Evolutionary conservation across 2,113 vertebrate genomes (phyloP).

Genomic region (Poeciliopsis prolifica): DNA sequence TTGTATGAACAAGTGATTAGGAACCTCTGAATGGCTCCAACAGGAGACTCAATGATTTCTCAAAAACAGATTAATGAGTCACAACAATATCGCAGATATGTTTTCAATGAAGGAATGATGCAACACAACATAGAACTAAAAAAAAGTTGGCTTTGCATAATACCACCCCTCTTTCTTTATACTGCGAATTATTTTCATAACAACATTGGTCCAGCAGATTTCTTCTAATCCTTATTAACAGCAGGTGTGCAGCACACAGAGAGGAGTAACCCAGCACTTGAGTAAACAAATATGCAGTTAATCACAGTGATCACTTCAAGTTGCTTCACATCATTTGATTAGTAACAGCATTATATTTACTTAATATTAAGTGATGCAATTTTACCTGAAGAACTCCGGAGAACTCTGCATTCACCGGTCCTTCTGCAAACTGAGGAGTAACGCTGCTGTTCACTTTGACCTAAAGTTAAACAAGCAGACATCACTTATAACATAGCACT

Average conservation of each 20-base stretch:
- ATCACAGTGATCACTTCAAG: not conserved
- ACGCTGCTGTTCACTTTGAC: constrained; percentile 87
- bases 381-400: constrained; percentile 89
- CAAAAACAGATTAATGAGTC: too few species aligned
- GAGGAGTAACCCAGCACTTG: not conserved
- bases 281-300: not conserved
- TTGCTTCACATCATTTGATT: not conserved
- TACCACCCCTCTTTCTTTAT: not conserved
- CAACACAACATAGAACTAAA: too few species aligned
- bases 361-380: not conserved
- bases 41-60: too few species aligned
- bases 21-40: too few species aligned
- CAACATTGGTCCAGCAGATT: not conserved
- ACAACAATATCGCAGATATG: too few species aligned
- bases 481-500: not conserved
- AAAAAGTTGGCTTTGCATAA: too few species aligned
- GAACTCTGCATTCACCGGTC: constrained; percentile 88
- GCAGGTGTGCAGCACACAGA: not conserved
- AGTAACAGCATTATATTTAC: not conserved
- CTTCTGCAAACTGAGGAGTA: constrained; percentile 87
- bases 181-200: not conserved
- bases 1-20: too few species aligned
- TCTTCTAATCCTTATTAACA: not conserved
- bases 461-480: constrained; percentile 66
- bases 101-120: too few species aligned